phyloP scores from a whole-genome alignment of 1,140 invertebrate genomes.

The Lordiphosa stackelbergi region DNA sequence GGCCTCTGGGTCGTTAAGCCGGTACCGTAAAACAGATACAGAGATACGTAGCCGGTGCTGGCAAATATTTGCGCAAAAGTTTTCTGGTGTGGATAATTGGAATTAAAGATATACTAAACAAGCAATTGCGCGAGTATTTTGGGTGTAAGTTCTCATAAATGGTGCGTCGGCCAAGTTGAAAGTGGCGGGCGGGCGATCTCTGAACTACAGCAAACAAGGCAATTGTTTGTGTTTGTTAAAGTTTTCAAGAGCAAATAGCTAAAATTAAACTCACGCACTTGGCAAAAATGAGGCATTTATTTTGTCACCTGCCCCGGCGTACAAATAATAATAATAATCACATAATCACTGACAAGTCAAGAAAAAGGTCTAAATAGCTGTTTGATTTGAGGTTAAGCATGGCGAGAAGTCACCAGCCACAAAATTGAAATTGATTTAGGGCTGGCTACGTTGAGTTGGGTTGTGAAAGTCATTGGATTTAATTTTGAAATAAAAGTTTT shows the following conservation, averaged over 20 bases:
- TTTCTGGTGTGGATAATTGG: conserved; percentile 54
- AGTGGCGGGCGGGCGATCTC: conserved; percentile 56
- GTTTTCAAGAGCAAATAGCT: conserved; percentile 51
- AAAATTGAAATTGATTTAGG: conserved; percentile 23
- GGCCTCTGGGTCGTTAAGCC: conserved; percentile 8
- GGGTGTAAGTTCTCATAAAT: conserved; percentile 32
- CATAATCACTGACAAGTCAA: conserved; percentile 36
- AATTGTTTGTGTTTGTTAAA: conserved; percentile 60
- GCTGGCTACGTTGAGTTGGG: not conserved
- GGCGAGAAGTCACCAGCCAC: conserved; percentile 16
- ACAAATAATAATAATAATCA: conserved; percentile 58
- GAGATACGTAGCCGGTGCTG: conserved; percentile 14
- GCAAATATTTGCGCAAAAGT: conserved; percentile 38
- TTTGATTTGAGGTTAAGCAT: conserved; percentile 44
- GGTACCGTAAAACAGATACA: conserved; percentile 4
- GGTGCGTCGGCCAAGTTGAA: conserved; percentile 47
- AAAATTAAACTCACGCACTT: conserved; percentile 60
- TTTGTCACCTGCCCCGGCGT: conserved; percentile 59
- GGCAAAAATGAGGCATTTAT: conserved; percentile 60
- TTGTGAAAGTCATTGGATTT: too few species aligned
- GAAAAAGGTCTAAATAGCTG: conserved; percentile 35
- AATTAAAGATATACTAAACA: conserved; percentile 66
- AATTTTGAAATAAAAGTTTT: too few species aligned
- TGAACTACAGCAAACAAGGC: conserved; percentile 32
- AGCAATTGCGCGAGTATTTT: conserved; percentile 29